A percentile compares a stretch with the other conserved stretches of the same genome.
Evolutionary conservation across 92 coral and sea anemone genomes (phyloP).

Genomic region (Zoanthus sansibaricus): DNA sequence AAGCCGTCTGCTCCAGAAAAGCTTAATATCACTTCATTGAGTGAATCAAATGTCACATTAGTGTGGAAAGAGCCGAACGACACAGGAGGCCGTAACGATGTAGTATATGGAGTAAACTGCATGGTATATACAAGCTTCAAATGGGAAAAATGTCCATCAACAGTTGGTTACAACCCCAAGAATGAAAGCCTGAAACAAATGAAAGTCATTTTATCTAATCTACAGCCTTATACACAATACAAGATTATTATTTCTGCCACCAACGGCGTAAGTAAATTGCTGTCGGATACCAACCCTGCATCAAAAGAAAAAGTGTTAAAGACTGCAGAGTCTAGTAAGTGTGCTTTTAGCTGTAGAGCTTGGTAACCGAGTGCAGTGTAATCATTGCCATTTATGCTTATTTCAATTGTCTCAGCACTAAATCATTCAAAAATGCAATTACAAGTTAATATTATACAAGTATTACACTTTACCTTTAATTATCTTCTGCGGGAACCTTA

Average conservation of each 20-base stretch:
- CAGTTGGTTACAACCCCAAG: constrained; percentile 2
- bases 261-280: background rate
- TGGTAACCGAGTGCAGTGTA: no score
- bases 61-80: constrained; percentile 9
- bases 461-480: no score
- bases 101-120: background rate
- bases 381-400: no score
- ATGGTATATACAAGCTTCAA: background rate
- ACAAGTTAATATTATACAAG: no score
- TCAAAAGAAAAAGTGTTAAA: no score
- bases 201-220: constrained; percentile 2
- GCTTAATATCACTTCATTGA: background rate
- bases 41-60: background rate
- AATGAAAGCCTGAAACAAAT: background rate
- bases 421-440: no score
- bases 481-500: no score
- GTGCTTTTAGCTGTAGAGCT: no score
- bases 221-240: background rate
- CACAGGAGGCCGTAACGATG: constrained; percentile 29
- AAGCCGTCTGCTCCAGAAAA: constrained; percentile 38
- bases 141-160: background rate
- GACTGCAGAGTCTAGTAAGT: no score
- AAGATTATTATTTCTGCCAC: background rate
- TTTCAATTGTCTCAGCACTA: no score
- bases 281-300: no score